Evolutionary conservation across 2,797 vertebrate species (phyloP), one percentile per base, ranked within the genome.

Genomic region (Margarornis squamiger): DNA sequence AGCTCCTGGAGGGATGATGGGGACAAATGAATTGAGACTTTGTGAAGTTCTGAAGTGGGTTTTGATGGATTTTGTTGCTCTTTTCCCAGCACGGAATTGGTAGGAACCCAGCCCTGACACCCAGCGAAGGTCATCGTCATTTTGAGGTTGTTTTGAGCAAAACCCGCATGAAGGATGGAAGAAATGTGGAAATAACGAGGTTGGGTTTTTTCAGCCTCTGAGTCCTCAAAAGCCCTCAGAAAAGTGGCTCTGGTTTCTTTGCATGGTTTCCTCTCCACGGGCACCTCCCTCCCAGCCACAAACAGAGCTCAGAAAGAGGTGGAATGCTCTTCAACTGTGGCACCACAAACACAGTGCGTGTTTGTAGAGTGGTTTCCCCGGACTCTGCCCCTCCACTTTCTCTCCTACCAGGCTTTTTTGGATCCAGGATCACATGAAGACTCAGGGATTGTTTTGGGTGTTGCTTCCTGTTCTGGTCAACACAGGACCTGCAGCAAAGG

Each of bases 1-100:
- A 9, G 91, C 95, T 92, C 91, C 88, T 52, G 91, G 84, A 73
- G 95, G 92, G 95, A 81, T 26, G 67, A 87, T 52, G 90, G 90
- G 84, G 79, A 84, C 80, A 81, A 95, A 95, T 67, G 81, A 95
- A 96, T 77, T 55, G 77, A 93, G 93, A 75, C 88, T 91, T 96
- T 36, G 77, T 57, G 91, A 97, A 91, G 87, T 92, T 92, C 88
- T 83, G 65, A 93, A 96, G 91, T 57, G 72, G 87, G 68, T 74
- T 72, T 58, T 65, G 83, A 34, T 85, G 86, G 81, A 72, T 75
- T 48, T 83, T 12, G 7, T 58, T 86, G 36, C 61, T 86, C 84
- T 95, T 92, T 82, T 87, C 39, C 38, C 68, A 22, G 38, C 14
- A 4, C 1, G 2, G 65, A 61, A 32, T 11, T 27, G n/a, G 30